Evolutionary conservation across 2,888 invertebrate genomes (phyloP).

Genomic region (Hypena proboscidalis): DNA sequence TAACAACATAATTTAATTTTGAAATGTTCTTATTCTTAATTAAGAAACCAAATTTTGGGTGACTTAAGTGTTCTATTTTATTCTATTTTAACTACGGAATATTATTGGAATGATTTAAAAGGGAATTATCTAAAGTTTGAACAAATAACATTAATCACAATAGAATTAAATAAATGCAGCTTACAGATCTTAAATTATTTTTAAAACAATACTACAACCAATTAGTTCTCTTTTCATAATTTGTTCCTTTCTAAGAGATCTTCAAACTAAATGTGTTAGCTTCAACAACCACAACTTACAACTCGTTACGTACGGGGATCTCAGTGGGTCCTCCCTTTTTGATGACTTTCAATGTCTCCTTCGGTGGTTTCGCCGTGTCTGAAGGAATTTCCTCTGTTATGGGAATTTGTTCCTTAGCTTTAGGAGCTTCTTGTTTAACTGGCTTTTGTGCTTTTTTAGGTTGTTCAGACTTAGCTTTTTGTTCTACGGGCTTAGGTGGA

Average conservation of each 20-base stretch:
- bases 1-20: no score
- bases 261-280: conserved; percentile 27
- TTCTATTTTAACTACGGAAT: not conserved
- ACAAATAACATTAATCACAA: conserved; percentile 23
- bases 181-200: conserved; percentile 24
- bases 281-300: conserved; percentile 38
- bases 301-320: conserved; percentile 70
- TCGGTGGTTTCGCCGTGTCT: conserved; percentile 81
- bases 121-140: conserved; percentile 4
- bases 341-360: conserved; percentile 85
- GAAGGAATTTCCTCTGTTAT: conserved; percentile 83
- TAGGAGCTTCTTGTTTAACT: conserved; percentile 26
- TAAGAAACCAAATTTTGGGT: not conserved
- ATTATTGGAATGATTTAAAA: conserved; percentile 34
- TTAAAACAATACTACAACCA: conserved; percentile 32
- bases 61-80: conserved; percentile 1
- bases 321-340: conserved; percentile 83
- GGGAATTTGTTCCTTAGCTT: conserved; percentile 66
- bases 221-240: conserved; percentile 20
- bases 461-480: conserved; percentile 24
- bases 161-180: conserved; percentile 24
- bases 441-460: conserved; percentile 21
- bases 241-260: conserved; percentile 42
- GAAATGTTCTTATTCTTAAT: no score
- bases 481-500: no score